Base-by-base conservation (phyloP, 2,113 vertebrate genomes). In the Ochotona curzoniae region DNA sequence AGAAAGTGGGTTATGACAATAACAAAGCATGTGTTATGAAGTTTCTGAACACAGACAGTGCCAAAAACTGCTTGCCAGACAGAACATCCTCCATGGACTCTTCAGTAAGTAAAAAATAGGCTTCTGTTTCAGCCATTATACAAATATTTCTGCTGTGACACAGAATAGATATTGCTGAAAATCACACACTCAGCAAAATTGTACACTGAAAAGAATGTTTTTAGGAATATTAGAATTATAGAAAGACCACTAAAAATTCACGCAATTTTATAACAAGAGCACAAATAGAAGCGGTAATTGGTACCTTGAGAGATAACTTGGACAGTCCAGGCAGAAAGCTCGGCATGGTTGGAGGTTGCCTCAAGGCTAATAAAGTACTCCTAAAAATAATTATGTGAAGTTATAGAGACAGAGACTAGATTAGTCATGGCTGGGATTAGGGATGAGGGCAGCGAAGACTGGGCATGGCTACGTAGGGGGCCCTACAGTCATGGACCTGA, bases 291-390 rank as follows among this genome's bases (percentile, higher is more conserved):
- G 57, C 76, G 60, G 63, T 95, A 91, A 94, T 90, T 94, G 92
- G 95, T 84, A 66, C 91, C 95, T 81, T 87, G 93, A 96, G 92
- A 95, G 87, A 63, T 44, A 92, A 75, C 84, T 91, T 92, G 94
- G 93, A 87, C 60, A 44, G 90, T 64, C 84, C 82, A 85, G 38
- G 78, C 84, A 74, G 82, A 84, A 96, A 95, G 76, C 30, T 21
- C 57, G n/a, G 90, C 44, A 25, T 74, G 78, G 30, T 70, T 91
- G 64, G 84, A 94, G 25, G 23, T 90, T 85, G 90, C 84, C 79
- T 93, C 92, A 82, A 93, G 90, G 90, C 87, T 91, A 86, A 93
- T 93, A 93, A 96, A 96, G 95, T 87, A 73, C 93, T 87, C 81
- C 87, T 95, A 87, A 94, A 91, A 95, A 91, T 94, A 93, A 96